Base-by-base conservation (phyloP, 2,113 vertebrate genomes). In the Micromys minutus region DNA sequence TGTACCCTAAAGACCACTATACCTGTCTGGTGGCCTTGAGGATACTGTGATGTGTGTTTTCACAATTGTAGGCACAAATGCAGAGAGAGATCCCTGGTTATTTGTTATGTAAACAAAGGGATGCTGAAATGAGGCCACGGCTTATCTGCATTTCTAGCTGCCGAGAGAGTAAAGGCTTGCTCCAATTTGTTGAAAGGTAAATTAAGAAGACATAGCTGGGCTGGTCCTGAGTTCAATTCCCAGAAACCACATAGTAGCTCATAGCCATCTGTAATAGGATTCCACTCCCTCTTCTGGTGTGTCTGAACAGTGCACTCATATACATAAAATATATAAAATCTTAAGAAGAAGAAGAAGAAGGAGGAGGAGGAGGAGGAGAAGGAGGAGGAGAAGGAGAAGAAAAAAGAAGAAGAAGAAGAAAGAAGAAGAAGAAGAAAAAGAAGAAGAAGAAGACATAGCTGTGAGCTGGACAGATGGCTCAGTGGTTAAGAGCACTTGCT, bases 51-150 rank as follows among this genome's bases (percentile, higher is more conserved):
- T 89, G 34, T 36, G 45, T 71, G 13, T 87, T 94, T 94, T 95
- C 74, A 93, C 74, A 90, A 90, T 21, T 12, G 7, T 4, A 84
- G 92, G 45, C 92, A 79, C 26, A 89, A 74, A 76, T 36, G 50
- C 52, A 77, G 86, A 69, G 47, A 59, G 36, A 90, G 81, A 39
- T 21, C 3, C 19, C 71, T 76, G 36, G 26, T 85, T 57, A 85
- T 22, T 9, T 57, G 52, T 67, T n/a, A n/a, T 39, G 26, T 15
- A 71, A 86, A 52, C 65, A 61, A 93, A 72, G 42, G 5, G 34
- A 84, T 50, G 3, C 69, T 50, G 61, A 93, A 69, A 69, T 0
- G 9, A 91, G 90, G 55, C 59, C 50, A 63, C 22, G 59, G 36
- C 45, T 59, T 42, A 29, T 34, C 52, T 69, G 7, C 1, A 29